Conservation (phyloP, 1,140 invertebrate species). For the Eufriesea mexicana region DNA sequence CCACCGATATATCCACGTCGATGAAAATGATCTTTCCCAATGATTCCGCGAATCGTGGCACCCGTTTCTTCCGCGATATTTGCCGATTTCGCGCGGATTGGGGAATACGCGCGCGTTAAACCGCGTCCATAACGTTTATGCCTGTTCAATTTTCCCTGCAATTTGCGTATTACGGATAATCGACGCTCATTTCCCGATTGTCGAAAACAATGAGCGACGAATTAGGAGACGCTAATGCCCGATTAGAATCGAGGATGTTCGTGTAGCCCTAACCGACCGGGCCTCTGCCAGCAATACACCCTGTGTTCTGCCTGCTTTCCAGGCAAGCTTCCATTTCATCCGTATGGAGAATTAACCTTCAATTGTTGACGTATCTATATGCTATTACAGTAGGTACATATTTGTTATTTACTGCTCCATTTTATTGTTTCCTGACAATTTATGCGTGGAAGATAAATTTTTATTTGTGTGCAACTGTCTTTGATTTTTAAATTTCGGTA, state of each 20-base stretch:
- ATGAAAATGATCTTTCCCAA: not conserved
- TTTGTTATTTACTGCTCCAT: no score
- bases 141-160: constrained; percentile 39
- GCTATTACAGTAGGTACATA: no score
- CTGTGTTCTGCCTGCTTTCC: not conserved
- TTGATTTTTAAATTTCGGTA: no score
- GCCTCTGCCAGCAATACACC: not conserved
- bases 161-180: constrained; percentile 64
- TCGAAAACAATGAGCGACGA: constrained; percentile 56
- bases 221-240: constrained; percentile 48
- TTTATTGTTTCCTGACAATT: no score
- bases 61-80: constrained; percentile 22
- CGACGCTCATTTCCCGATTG: constrained; percentile 57
- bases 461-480: no score
- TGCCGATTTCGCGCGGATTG: not conserved
- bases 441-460: no score
- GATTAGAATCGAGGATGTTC: constrained; percentile 15
- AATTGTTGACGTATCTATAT: no score
- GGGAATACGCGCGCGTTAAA: not conserved
- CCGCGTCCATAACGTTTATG: not conserved
- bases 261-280: not conserved
- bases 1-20: constrained; percentile 4
- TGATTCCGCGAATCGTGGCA: not conserved
- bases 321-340: not conserved
- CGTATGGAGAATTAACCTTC: not conserved